Evolutionary conservation across 2,797 vertebrate species (phyloP).

Genomic region (Falco columbarius): DNA sequence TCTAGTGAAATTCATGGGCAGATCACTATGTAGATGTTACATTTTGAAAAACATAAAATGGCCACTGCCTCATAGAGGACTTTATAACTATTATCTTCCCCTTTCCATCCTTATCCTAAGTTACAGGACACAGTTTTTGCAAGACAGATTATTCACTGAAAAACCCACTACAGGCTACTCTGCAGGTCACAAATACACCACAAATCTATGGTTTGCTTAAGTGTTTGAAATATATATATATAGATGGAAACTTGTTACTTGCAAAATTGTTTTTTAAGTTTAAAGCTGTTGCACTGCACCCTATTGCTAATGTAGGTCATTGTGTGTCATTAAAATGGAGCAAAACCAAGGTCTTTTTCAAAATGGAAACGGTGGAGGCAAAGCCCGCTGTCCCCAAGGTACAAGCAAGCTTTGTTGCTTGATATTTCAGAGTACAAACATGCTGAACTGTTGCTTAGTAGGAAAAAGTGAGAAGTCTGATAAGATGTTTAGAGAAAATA

Average conservation of each 20-base stretch:
- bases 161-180: not conserved
- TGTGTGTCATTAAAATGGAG: not conserved
- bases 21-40: not conserved
- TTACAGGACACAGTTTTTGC: not conserved
- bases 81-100: not conserved
- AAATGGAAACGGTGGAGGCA: not conserved
- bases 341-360: not conserved
- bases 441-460: not conserved
- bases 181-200: not conserved
- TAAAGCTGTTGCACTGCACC: not conserved
- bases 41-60: not conserved
- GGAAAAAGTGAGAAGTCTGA: not conserved
- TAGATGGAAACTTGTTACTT: not conserved
- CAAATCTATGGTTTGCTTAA: not conserved
- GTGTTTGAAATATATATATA: not conserved
- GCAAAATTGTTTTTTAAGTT: not conserved
- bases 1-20: not conserved
- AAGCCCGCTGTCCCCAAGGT: not conserved
- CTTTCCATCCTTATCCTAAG: not conserved
- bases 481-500: not conserved
- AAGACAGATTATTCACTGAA: not conserved
- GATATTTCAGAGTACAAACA: not conserved
- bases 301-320: not conserved
- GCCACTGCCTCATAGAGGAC: not conserved
- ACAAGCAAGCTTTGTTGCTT: not conserved